Evolutionary conservation across 2,888 invertebrate species (phyloP), one percentile per base, ranked within the genome.

Genomic region (Temnothorax ravouxi): DNA sequence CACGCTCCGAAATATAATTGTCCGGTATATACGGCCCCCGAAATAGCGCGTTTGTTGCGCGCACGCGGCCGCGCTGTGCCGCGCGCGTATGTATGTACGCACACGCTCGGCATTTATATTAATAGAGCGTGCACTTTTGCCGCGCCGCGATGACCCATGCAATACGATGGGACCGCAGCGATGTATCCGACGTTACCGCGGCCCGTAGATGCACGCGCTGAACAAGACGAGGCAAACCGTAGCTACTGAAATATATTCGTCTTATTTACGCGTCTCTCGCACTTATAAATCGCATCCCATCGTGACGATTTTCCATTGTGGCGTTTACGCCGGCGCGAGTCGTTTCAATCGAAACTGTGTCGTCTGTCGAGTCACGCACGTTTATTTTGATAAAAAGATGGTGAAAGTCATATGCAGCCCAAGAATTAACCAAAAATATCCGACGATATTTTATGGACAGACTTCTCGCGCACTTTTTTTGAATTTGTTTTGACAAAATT

Each of bases 81-180:
- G 25, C 56, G 38, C 44, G 38, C 44, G 56, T 67, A 47, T 8
- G 61, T 69, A 54, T 21, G 15, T 25, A 34, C 9, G 5, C 66
- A 72, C 25, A 67, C 15, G 54, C 56, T 80, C 83, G 77, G 77
- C 80, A 74, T 85, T 34, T 87, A 85, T 88, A 88, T 88, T 88
- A 88, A 88, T 88, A 88, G 87, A 87, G 77, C 81, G 67, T 87
- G 87, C 84, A 86, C 87, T 89, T 88, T 87, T 59, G 71, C 64
- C 75, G 56, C 83, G 82, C 81, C 59, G 29, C 74, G 59, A 74
- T 74, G 74, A 74, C 74, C 74, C 44, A n/a, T 61, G 59, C 44
- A 52, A 34, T 29, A 59, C n/a, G 59, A 74, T 61, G 74, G n/a
- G 11, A 74, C 52, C 15, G 59, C 44, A 74, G 29, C 74, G 74